These are phyloP conservation scores for Oceanodroma leucorhoa DNA, from an alignment of 2,797 vertebrate species.

Conservation along the genomic window DNA sequence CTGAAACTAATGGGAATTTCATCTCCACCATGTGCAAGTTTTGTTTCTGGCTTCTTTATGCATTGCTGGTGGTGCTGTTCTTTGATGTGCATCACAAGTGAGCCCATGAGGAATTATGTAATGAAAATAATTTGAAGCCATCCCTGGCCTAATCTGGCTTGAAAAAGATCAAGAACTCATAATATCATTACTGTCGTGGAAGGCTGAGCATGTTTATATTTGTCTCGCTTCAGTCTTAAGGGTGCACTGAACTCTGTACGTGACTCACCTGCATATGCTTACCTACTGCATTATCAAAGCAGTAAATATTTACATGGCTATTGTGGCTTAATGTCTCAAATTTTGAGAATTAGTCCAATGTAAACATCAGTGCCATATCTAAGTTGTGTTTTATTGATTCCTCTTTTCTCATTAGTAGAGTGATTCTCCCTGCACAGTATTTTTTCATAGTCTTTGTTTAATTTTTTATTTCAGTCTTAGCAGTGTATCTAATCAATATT, in stretches of 20 bases:
- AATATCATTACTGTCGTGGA: not conserved
- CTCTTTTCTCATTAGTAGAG: not conserved
- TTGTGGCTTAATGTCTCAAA: not conserved
- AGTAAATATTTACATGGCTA: not conserved
- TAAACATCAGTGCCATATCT: not conserved
- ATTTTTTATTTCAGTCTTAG: not conserved
- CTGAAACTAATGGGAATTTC: not conserved
- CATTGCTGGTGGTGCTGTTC: not conserved
- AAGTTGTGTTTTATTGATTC: not conserved
- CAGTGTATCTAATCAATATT: not conserved
- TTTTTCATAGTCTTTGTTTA: not conserved
- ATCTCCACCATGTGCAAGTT: not conserved
- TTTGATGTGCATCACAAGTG: not conserved
- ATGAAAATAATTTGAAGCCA: constrained; percentile 1
- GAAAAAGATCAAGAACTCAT: not conserved
- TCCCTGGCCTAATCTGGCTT: constrained; percentile 1
- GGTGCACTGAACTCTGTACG: not conserved
- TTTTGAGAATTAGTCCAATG: not conserved
- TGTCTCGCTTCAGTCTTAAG: not conserved
- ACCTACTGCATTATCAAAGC: not conserved
- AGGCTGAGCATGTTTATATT: not conserved
- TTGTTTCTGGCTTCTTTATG: not conserved
- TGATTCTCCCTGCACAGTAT: not conserved
- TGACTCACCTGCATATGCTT: not conserved
- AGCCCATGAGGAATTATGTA: not conserved